These are phyloP conservation scores for Platygyra sinensis DNA, from an alignment of 64 coral and sea anemone species.

Conservation along the genomic window DNA sequence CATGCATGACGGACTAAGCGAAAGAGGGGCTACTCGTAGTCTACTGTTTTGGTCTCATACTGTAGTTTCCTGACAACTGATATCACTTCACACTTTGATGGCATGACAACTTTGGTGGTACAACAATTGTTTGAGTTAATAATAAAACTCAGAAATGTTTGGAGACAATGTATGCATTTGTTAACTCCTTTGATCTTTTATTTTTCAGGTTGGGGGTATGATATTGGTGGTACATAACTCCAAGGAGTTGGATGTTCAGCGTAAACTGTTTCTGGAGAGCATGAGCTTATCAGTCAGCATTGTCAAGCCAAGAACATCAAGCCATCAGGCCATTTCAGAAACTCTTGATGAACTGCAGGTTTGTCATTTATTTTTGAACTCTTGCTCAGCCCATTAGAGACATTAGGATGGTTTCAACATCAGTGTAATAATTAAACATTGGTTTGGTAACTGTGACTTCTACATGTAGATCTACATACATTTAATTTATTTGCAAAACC, in stretches of 20 bases:
- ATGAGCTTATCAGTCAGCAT: conserved; percentile 57
- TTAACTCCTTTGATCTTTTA: background rate
- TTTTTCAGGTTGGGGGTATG: conserved; percentile 82
- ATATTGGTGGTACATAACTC: conserved; percentile 91
- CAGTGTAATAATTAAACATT: too few species aligned
- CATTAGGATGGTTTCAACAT: background rate
- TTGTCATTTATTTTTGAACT: background rate
- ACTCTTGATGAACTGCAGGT: conserved; percentile 79
- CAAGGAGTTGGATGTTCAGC: conserved; percentile 65
- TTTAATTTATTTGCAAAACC: too few species aligned
- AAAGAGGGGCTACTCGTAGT: too few species aligned
- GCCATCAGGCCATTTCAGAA: conserved; percentile 93
- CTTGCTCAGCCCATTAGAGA: background rate
- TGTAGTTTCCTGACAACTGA: too few species aligned
- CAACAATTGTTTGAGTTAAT: too few species aligned
- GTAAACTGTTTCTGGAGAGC: conserved; percentile 62
- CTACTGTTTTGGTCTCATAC: too few species aligned
- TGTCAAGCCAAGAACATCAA: conserved; percentile 82
- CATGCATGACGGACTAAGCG: too few species aligned
- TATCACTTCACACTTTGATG: too few species aligned
- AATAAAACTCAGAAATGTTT: too few species aligned
- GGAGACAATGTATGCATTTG: background rate
- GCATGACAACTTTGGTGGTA: too few species aligned
- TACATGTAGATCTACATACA: too few species aligned
- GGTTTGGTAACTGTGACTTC: too few species aligned